A percentile compares a stretch with the other conserved stretches of the same genome.
phyloP scores from a whole-genome alignment of 2,113 vertebrate genomes.

The Archocentrus centrarchus region DNA sequence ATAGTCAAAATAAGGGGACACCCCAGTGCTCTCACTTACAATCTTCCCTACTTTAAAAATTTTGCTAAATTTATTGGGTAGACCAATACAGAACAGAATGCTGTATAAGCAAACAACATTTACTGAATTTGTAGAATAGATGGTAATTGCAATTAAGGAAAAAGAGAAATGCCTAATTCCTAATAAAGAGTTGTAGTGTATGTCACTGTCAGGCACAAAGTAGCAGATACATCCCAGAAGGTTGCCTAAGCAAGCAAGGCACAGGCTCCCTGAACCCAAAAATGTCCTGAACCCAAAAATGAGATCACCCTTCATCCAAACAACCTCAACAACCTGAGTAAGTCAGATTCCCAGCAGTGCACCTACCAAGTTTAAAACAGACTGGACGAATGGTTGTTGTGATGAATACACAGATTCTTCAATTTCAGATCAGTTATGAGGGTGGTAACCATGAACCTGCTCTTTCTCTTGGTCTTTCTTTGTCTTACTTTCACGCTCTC shows the following conservation, averaged over 20 bases:
- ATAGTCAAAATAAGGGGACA: no score
- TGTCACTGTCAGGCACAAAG: not conserved
- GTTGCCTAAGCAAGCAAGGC: not conserved
- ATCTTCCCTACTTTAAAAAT: not conserved
- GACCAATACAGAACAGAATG: not conserved
- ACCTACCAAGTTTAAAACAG: not conserved
- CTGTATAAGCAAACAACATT: not conserved
- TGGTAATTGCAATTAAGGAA: not conserved
- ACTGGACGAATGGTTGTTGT: not conserved
- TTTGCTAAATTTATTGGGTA: not conserved
- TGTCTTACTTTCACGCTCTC: slow-evolving; percentile 12
- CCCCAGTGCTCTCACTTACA: no score
- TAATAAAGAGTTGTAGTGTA: not conserved
- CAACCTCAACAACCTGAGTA: not conserved
- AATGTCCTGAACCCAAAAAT: not conserved
- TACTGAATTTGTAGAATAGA: not conserved
- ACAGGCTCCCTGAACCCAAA: not conserved
- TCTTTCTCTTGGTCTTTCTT: not conserved
- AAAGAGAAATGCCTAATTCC: not conserved
- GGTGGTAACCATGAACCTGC: not conserved
- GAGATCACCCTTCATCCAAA: not conserved
- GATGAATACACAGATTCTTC: not conserved
- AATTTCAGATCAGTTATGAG: not conserved
- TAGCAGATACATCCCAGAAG: not conserved
- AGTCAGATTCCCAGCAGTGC: not conserved